Base-by-base conservation (phyloP, 1,140 invertebrate genomes). In the Scylla paramamosain region DNA sequence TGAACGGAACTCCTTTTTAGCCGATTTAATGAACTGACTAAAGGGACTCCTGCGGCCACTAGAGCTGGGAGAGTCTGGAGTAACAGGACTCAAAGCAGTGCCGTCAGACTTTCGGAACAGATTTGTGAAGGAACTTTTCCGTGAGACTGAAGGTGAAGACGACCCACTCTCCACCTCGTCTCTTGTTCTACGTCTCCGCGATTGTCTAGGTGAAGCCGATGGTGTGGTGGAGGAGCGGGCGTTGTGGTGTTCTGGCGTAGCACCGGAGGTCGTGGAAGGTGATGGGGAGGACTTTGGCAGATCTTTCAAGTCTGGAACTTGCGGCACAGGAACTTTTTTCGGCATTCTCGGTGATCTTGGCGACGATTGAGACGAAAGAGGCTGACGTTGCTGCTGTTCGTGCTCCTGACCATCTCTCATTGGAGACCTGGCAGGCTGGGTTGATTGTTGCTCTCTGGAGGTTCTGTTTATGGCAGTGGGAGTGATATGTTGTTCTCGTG, bases 61-160 rank as follows among this genome's bases (percentile, higher is more conserved):
- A 46, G 96, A 96, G n/a, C 94, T 84, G 32, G 96, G 96, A 31
- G 96, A 96, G 92, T 97, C 97, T 12, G 98, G 98, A 0, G 98
- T 98, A 95, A 98, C 98, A 2, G 98, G 98, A 95, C 98, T 98
- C 12, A 97, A 97, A 48, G 97, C 97, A 7, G 97, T 97, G 96
- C 97, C 97, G 96, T 97, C 97, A 87, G 97, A 97, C 95, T 98
- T 98, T 96, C 98, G 98, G 96, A 98, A 98, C 8, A 98, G 96
- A 0, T 98, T 98, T 95, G 98, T 98, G 96, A 98, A 98, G 31
- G 98, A 98, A 96, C 98, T 98, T 96, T 98, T 98, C 86, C 98
- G 97, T 0, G 98, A 98, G 0, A 98, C 97, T 0, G 97, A 97
- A 14, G 97, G 97, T 96, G 97, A 98, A 0, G 97, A 95, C 1